Conservation (phyloP, 2,113 vertebrate genomes). For the Phrynosoma blainvillii region DNA sequence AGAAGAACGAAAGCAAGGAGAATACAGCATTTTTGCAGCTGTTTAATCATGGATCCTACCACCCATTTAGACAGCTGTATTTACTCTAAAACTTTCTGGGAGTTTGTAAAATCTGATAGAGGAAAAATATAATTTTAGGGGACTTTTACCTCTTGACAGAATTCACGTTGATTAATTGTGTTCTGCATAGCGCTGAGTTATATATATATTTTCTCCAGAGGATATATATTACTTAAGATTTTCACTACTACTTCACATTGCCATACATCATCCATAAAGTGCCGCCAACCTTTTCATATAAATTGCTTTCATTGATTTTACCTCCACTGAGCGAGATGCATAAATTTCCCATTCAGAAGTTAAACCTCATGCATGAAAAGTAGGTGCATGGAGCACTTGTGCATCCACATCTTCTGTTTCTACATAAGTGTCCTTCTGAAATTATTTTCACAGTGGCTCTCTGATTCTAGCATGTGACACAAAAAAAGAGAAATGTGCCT, state of each 20-base stretch:
- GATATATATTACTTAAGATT: background rate
- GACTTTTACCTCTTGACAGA: background rate
- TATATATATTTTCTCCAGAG: background rate
- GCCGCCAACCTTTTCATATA: conserved; percentile 3
- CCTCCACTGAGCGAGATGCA: background rate
- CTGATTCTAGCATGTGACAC: background rate
- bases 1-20: too few relatives aligned
- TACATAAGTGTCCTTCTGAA: background rate
- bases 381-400: background rate
- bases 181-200: background rate
- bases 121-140: background rate
- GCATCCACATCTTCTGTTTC: background rate
- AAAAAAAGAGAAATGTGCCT: background rate
- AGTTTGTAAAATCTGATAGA: background rate
- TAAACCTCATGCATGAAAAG: background rate
- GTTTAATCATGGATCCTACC: too few relatives aligned
- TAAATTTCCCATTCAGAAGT: background rate
- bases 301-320: conserved; percentile 11
- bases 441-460: background rate
- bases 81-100: background rate
- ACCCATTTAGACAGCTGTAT: background rate
- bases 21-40: too few relatives aligned
- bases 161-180: background rate
- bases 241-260: background rate
- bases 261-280: background rate